A percentile compares a stretch with the other conserved stretches of the same genome.
phyloP scores from a whole-genome alignment of 2,888 invertebrate genomes.

The Xanthia togata region DNA sequence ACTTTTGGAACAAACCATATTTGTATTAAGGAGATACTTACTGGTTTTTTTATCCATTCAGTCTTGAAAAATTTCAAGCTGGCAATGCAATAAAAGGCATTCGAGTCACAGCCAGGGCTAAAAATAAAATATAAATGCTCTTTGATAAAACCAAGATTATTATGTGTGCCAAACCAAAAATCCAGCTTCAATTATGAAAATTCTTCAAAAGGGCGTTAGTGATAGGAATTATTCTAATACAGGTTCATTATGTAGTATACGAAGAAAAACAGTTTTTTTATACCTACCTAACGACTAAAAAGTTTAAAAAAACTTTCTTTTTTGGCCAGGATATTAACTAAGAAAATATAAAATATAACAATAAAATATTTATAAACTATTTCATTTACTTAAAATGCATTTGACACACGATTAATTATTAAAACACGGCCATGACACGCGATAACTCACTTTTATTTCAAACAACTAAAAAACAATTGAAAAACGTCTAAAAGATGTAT shows the following conservation, averaged over 20 bases:
- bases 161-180: neutral
- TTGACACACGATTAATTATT: neutral
- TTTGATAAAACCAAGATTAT: neutral
- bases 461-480: neutral
- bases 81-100: neutral
- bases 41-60: neutral
- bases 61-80: neutral
- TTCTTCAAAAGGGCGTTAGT: neutral
- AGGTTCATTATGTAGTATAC: neutral
- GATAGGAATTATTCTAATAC: neutral
- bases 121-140: neutral
- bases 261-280: neutral
- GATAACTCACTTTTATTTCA: slow-evolving; percentile 19
- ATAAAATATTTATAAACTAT: neutral
- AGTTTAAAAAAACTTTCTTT: neutral
- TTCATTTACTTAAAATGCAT: neutral
- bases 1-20: neutral
- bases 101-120: neutral
- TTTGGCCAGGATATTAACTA: too few relatives aligned
- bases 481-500: neutral
- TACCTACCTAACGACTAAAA: neutral
- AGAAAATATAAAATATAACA: neutral
- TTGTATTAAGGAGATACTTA: neutral
- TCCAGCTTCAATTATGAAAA: neutral
- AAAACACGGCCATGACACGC: neutral